Conservation (phyloP, 2,797 vertebrate genomes). For the Crenichthys baileyi region DNA sequence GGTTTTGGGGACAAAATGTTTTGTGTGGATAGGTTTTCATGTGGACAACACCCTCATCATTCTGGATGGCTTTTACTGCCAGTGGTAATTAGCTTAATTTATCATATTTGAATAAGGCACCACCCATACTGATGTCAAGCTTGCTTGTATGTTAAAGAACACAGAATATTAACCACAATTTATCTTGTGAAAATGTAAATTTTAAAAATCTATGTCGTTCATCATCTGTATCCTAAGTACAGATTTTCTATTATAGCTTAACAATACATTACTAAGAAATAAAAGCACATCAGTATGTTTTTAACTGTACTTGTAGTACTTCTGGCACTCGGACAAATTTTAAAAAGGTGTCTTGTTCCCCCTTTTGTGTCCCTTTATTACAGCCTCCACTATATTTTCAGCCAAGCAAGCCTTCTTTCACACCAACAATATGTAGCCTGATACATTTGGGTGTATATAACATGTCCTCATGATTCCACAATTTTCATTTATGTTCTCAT, state of each 20-base stretch:
- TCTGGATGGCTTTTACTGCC: not conserved
- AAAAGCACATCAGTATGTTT: not conserved
- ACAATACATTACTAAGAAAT: not conserved
- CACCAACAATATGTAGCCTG: not conserved
- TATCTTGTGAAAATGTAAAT: not conserved
- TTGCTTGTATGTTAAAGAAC: not conserved
- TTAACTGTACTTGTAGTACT: not conserved
- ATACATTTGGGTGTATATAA: not conserved
- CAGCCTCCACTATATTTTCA: not conserved
- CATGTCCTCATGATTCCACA: not conserved
- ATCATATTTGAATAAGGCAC: not conserved
- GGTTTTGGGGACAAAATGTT: not conserved
- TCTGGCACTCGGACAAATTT: not conserved
- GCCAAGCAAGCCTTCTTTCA: no score
- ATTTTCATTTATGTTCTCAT: not conserved
- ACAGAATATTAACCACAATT: not conserved
- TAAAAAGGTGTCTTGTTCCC: not conserved
- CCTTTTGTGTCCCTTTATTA: not conserved
- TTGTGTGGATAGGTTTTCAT: not conserved
- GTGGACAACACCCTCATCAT: not conserved
- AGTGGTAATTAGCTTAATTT: no score
- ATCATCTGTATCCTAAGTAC: not conserved
- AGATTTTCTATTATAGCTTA: not conserved
- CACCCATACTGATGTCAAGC: not conserved
- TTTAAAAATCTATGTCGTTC: not conserved